Evolutionary conservation across 2,888 invertebrate species (phyloP).

Genomic region (Ornithoptera priamus): DNA sequence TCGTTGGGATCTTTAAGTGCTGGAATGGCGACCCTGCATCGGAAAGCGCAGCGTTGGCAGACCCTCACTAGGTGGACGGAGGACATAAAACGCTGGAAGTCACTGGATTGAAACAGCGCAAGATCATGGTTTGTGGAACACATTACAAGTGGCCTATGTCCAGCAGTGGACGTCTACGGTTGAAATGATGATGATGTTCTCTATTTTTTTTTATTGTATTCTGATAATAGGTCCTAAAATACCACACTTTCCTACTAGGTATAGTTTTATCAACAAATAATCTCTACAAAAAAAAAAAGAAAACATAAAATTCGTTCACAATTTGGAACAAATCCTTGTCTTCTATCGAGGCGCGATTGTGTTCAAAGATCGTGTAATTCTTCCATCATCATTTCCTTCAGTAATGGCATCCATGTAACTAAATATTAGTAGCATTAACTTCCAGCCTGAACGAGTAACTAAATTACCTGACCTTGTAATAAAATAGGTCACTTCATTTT

Average conservation of each 20-base stretch:
- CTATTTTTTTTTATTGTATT: not conserved
- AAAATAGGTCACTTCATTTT: slow-evolving; percentile 9
- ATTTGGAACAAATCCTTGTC: not conserved
- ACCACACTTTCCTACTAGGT: not conserved
- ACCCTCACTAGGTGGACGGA: too few relatives aligned
- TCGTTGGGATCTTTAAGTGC: too few relatives aligned
- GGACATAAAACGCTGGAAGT: too few relatives aligned
- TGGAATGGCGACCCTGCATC: too few relatives aligned
- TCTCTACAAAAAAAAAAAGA: too few relatives aligned
- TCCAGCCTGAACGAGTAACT: slow-evolving; percentile 4
- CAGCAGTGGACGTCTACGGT: too few relatives aligned
- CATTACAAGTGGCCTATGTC: too few relatives aligned
- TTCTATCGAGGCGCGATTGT: not conserved
- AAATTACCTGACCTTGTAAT: slow-evolving; percentile 18
- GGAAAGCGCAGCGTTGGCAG: too few relatives aligned
- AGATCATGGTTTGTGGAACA: too few relatives aligned
- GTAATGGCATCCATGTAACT: not conserved
- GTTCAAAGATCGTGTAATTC: not conserved
- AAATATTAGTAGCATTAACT: not conserved
- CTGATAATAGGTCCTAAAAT: not conserved
- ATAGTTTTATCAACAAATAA: not conserved
- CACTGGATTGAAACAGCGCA: too few relatives aligned
- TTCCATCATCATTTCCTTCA: not conserved
- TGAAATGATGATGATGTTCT: too few relatives aligned
- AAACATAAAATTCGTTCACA: not conserved